Evolutionary conservation across 1,140 invertebrate species (phyloP), one percentile per base, ranked within the genome.

Genomic region (Luehdorfia chinensis): DNA sequence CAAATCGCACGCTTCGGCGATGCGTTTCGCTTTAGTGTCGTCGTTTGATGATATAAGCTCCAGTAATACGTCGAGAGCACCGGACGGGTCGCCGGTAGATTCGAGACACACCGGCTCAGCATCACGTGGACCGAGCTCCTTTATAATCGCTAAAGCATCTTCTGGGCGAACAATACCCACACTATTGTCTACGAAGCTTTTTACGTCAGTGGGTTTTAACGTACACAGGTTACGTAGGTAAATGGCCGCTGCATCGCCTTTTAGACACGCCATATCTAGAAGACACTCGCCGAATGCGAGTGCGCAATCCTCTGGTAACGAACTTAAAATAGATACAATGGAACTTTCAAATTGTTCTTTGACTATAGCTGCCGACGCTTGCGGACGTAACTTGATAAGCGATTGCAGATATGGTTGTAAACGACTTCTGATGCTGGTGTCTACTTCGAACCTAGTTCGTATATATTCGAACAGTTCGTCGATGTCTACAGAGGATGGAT

Each of bases 401-500:
- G 46, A 32, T 1, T 67, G 34, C 4, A 81, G 55, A 55, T 66
- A 31, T 5, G 57, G 53, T 47, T 55, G 59, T 13, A 74, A 46
- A n/a, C 45, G 44, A 12, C 19, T 59, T 34, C 23, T 67, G 9
- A 47, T 44, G 13, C 64, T 61, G 11, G 49, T 52, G 19, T 73
- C 65, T 12, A 52, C 52, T 2, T 57, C 66, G 16, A 78, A 59
- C n/a, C 60, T 63, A 6, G 67, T 58, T 45, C 68, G 59, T 8
- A 87, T 56, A 45, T 87, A 87, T 13, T 79, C 74, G 27, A 87
- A 84, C 13, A 87, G 57, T 58, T 87, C 84, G 34, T 84, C 74
- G 3, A 81, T 25, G 21, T 85, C 81, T 15, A 39, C 37, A 14
- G 60, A 47, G 6, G 83, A 75, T 0, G 71, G 78, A 0, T 55